Evolutionary conservation across 2,888 invertebrate genomes (phyloP).

Genomic region (Mactromeris polynyma): DNA sequence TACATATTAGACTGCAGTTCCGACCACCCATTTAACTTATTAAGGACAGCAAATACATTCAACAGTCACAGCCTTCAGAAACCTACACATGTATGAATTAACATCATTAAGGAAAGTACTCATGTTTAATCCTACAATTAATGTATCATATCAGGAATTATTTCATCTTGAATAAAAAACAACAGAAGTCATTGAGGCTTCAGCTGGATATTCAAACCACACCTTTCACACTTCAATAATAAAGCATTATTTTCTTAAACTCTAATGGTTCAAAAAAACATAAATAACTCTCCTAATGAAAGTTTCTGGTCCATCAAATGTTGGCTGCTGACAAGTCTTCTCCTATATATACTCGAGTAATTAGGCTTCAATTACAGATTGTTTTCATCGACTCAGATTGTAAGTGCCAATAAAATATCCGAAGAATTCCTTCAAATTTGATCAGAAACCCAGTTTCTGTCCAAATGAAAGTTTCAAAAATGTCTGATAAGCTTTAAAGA

Average conservation of each 20-base stretch:
- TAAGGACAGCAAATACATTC: too few relatives aligned
- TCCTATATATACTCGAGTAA: neutral
- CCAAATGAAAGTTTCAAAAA: neutral
- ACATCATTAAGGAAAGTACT: too few relatives aligned
- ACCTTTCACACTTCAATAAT: too few relatives aligned
- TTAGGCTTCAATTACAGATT: slow-evolving; percentile 24
- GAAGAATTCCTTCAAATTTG: slow-evolving; percentile 22
- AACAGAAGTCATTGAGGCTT: too few relatives aligned
- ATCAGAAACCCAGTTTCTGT: slow-evolving; percentile 9
- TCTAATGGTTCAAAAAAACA: neutral
- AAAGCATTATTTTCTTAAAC: neutral
- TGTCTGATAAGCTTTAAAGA: slow-evolving; percentile 6
- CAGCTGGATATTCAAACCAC: too few relatives aligned
- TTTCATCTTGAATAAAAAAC: too few relatives aligned
- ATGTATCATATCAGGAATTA: too few relatives aligned
- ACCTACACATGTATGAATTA: too few relatives aligned
- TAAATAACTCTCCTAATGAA: neutral
- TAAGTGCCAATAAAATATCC: slow-evolving; percentile 31
- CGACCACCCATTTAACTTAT: too few relatives aligned
- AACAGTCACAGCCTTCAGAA: too few relatives aligned
- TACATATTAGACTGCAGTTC: too few relatives aligned
- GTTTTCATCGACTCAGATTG: slow-evolving; percentile 18
- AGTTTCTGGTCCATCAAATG: neutral
- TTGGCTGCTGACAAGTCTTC: neutral
- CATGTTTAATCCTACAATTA: too few relatives aligned